These are phyloP conservation scores for Leuciscus waleckii DNA, from an alignment of 2,797 vertebrate genomes.

Conservation along the genomic window DNA sequence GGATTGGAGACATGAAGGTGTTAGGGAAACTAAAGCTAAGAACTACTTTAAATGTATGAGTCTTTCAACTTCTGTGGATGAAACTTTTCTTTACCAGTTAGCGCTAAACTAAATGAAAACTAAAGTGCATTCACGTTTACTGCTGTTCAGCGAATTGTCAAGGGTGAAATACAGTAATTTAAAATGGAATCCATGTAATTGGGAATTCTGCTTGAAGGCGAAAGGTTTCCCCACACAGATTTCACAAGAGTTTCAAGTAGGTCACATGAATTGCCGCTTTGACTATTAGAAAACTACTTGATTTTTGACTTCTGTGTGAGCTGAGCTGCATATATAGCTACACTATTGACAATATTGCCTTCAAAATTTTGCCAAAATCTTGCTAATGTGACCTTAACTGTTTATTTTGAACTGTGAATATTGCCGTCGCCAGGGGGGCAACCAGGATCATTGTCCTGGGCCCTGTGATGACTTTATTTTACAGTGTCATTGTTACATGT, in stretches of 20 bases:
- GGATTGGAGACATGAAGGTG: slow-evolving; percentile 4
- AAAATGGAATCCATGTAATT: background rate
- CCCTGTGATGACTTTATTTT: background rate
- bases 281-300: background rate
- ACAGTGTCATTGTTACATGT: background rate
- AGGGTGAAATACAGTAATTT: background rate
- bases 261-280: background rate
- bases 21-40: background rate
- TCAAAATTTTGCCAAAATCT: background rate
- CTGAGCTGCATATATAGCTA: background rate
- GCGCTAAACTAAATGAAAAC: background rate
- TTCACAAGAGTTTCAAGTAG: background rate
- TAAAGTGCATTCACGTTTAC: background rate
- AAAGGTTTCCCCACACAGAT: background rate
- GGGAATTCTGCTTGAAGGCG: background rate
- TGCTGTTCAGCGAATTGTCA: too few species aligned
- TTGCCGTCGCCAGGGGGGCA: background rate
- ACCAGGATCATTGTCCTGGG: background rate
- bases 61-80: background rate
- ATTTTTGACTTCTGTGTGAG: background rate
- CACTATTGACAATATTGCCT: background rate
- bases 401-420: background rate
- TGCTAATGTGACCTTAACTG: background rate
- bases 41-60: background rate
- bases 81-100: background rate